phyloP scores from a whole-genome alignment of 2,113 vertebrate genomes.

The Phainopepla nitens region DNA sequence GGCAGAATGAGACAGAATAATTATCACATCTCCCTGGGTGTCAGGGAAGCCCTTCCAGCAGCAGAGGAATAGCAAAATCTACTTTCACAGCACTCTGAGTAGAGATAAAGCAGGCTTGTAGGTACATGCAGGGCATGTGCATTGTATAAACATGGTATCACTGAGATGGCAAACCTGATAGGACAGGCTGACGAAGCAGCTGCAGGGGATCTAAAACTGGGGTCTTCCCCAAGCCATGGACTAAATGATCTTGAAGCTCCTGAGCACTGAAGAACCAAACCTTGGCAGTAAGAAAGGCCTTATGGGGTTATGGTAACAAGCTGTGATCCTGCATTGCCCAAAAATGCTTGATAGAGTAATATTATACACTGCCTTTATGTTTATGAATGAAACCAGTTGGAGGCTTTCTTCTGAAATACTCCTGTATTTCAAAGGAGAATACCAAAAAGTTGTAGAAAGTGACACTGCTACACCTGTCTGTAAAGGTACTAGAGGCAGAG shows the following conservation, averaged over 20 bases:
- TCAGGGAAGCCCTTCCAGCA: constrained; percentile 17
- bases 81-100: neutral
- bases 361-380: neutral
- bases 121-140: constrained; percentile 10
- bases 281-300: neutral
- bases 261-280: neutral
- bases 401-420: neutral
- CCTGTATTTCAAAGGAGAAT: neutral
- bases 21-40: neutral
- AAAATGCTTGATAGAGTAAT: neutral
- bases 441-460: neutral
- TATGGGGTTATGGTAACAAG: neutral
- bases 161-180: constrained; percentile 19
- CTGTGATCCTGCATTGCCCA: neutral
- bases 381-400: neutral
- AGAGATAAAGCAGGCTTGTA: constrained; percentile 43
- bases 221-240: neutral
- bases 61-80: neutral
- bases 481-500: neutral
- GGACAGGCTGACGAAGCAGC: neutral
- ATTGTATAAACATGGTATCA: neutral
- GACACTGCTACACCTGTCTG: neutral
- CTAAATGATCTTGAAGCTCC: neutral
- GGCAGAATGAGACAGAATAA: neutral
- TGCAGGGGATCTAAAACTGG: neutral